Evolutionary conservation across 1,140 invertebrate species (phyloP).

Genomic region (Dufourea novaeangliae): DNA sequence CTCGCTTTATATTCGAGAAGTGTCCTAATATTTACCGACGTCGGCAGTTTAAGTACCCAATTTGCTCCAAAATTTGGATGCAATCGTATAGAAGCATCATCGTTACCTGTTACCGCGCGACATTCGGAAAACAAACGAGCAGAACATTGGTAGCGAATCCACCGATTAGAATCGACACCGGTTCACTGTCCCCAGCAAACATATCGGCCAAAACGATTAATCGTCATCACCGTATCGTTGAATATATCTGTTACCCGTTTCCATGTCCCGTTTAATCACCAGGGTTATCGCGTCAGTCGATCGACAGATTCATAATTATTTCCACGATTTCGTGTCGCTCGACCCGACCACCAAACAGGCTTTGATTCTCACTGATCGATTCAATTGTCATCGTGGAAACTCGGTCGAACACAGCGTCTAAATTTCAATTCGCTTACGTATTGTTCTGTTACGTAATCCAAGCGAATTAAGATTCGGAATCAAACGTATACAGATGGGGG

Average conservation of each 20-base stretch:
- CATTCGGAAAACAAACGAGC: not conserved
- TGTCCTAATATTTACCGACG: too few species aligned
- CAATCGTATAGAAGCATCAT: not conserved
- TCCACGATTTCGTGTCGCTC: not conserved
- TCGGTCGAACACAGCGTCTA: not conserved
- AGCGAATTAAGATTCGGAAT: constrained; percentile 35
- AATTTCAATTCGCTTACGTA: constrained; percentile 34
- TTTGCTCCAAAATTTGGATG: not conserved
- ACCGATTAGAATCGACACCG: constrained; percentile 3
- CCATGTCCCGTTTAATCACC: not conserved
- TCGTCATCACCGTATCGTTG: not conserved
- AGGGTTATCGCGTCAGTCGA: not conserved
- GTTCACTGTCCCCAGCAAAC: not conserved
- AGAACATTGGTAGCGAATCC: not conserved
- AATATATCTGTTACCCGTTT: not conserved
- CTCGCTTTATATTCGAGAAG: too few species aligned
- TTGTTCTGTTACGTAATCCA: constrained; percentile 19
- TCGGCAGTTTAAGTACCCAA: too few species aligned
- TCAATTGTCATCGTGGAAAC: constrained; percentile 5
- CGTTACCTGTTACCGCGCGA: not conserved
- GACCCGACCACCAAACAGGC: too few species aligned
- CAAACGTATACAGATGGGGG: constrained; percentile 28
- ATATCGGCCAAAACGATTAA: not conserved
- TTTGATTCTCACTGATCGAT: not conserved
- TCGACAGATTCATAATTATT: constrained; percentile 1